A percentile compares a stretch with the other conserved stretches of the same genome.
These are phyloP conservation scores for Drosophila differens DNA, from an alignment of 2,888 invertebrate genomes.

Conservation along the genomic window DNA sequence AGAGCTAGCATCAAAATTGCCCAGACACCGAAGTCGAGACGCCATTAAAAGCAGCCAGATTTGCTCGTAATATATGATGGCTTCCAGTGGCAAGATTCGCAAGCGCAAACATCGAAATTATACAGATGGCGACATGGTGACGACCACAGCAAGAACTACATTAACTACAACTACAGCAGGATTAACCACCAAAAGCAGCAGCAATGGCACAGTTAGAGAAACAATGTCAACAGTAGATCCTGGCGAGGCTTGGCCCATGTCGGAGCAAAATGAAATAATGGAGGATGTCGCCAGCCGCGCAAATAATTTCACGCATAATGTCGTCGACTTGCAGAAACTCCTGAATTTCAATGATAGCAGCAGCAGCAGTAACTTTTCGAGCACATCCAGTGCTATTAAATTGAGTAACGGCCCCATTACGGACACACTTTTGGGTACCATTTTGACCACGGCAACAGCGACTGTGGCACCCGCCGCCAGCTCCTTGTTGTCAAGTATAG, in stretches of 20 bases:
- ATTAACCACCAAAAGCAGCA: conserved; percentile 8
- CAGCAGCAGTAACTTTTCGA: conserved; percentile 39
- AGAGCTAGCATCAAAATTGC: conserved; percentile 21
- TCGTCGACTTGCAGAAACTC: conserved; percentile 75
- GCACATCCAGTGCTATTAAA: conserved; percentile 70
- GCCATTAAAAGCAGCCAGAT: conserved; percentile 55
- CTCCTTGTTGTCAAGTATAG: conserved; percentile 53
- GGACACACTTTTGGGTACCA: conserved; percentile 76
- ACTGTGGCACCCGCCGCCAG: conserved; percentile 71
- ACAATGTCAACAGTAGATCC: conserved; percentile 21
- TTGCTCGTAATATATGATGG: conserved; percentile 44
- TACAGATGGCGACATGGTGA: conserved; percentile 63
- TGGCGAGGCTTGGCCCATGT: conserved; percentile 32
- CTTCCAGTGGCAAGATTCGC: conserved; percentile 60
- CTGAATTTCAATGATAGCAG: conserved; percentile 60
- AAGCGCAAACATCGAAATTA: conserved; percentile 72
- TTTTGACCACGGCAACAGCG: conserved; percentile 81
- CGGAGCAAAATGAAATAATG: conserved; percentile 28
- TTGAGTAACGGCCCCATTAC: conserved; percentile 74
- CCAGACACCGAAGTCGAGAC: conserved; percentile 41
- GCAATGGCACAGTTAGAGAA: neutral
- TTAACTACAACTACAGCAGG: conserved; percentile 15
- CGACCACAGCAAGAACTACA: conserved; percentile 26
- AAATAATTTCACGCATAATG: conserved; percentile 80
- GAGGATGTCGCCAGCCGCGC: conserved; percentile 34